These are phyloP conservation scores for Marisa cornuarietis DNA, from an alignment of 1,140 invertebrate species.

Conservation along the genomic window DNA sequence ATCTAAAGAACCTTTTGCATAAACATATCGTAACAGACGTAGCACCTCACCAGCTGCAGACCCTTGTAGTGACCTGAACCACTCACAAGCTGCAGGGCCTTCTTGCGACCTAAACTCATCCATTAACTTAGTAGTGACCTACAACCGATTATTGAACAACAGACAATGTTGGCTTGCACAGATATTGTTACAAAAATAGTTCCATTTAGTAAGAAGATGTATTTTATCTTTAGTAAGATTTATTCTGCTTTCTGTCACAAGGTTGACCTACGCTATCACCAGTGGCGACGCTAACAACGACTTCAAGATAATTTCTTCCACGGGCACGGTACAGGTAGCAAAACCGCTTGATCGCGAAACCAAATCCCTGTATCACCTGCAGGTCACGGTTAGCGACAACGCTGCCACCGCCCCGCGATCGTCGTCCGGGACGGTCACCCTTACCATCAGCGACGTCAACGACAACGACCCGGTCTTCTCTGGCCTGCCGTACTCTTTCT, in stretches of 20 bases:
- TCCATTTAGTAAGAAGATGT: neutral
- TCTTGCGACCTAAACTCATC: too few relatives aligned
- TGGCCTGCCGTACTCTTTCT: slow-evolving; percentile 29
- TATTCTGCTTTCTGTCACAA: neutral
- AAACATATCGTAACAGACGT: too few relatives aligned
- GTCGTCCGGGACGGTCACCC: slow-evolving; percentile 20
- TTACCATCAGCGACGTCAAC: slow-evolving; percentile 46
- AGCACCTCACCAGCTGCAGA: too few relatives aligned
- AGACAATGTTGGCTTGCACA: too few relatives aligned
- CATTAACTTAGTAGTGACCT: too few relatives aligned
- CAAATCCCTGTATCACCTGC: slow-evolving; percentile 30
- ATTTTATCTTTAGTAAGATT: neutral
- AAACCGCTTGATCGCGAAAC: slow-evolving; percentile 46
- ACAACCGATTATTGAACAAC: too few relatives aligned
- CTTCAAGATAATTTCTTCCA: slow-evolving; percentile 39
- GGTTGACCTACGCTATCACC: slow-evolving; percentile 41
- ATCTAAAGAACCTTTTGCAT: too few relatives aligned
- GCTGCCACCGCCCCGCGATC: slow-evolving; percentile 28
- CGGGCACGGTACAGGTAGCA: slow-evolving; percentile 13
- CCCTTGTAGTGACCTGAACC: too few relatives aligned
- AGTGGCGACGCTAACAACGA: slow-evolving; percentile 40
- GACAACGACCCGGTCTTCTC: slow-evolving; percentile 43
- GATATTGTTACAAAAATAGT: neutral
- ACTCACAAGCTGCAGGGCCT: too few relatives aligned
- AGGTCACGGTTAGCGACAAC: slow-evolving; percentile 40